Evolutionary conservation across 2,888 invertebrate species (phyloP), one percentile per base, ranked within the genome.

Genomic region (Scaeva pyrastri): DNA sequence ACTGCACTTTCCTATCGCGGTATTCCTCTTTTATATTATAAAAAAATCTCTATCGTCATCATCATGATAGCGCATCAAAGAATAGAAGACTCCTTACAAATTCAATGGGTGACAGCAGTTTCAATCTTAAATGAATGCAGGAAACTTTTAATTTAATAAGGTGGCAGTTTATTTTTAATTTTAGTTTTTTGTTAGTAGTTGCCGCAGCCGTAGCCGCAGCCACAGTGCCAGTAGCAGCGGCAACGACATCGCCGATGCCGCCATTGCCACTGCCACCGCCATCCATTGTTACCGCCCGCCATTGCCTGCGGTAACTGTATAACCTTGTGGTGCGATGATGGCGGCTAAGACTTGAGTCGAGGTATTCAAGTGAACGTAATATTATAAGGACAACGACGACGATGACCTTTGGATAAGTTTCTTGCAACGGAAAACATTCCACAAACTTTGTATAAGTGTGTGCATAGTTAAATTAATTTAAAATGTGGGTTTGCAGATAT

Each of bases 51-150:
- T 52, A 11, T 41, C 60, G 60, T 36, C 81, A 64, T 81, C 71
- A 43, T 50, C 45, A 52, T 11, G 16, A 1, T 1, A 41, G 50
- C 10, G 4, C n/a, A 41, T n/a, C 6, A 43, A 43, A 16, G 10
- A 14, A 14, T 55, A 41, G 26, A 21, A 43, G 68, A 82, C 77
- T 82, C 77, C 72, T 73, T 77, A 73, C 52, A 66, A 43, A 77
- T 82, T 82, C 82, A 78, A 82, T 78, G 73, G 77, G 78, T 73
- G 66, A 82, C 82, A 82, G 82, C 82, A 82, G 82, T 60, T 82
- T 82, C 78, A 77, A 73, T 82, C 60, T 58, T 60, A 78, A 82
- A 82, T 72, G 82, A 82, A 82, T 82, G 72, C 82, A 77, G 72
- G 60, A 82, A 82, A 82, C 72, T 78, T 82, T 82, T 82, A 82